Evolutionary conservation across 2,797 vertebrate species (phyloP).

Genomic region (Geotria australis): DNA sequence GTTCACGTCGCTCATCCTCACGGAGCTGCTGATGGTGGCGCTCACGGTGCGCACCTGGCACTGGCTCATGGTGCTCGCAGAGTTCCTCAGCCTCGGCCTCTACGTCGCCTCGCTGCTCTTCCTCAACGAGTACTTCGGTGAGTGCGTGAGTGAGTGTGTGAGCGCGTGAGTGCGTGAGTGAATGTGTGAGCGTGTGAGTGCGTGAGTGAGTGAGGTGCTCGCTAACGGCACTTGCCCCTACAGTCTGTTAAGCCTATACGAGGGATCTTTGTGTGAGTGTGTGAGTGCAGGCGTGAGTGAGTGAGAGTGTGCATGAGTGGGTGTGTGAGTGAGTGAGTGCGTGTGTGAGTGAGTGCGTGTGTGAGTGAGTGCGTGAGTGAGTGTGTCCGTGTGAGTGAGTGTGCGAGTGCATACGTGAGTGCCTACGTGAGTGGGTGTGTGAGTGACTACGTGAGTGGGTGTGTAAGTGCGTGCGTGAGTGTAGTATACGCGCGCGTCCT

Average conservation of each 20-base stretch:
- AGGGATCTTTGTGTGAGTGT: accelerated
- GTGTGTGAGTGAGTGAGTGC: slow-evolving; percentile 13
- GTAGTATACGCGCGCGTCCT: no score
- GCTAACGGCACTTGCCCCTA: no score
- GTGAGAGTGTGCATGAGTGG: slow-evolving; percentile 2
- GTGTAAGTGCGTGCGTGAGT: background rate
- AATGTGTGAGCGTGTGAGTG: no score
- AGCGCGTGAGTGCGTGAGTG: background rate
- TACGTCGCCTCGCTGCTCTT: slow-evolving; percentile 84
- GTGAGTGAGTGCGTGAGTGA: slow-evolving; percentile 12
- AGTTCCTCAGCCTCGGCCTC: slow-evolving; percentile 72
- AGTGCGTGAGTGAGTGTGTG: slow-evolving; percentile 2
- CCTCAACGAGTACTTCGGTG: slow-evolving; percentile 86
- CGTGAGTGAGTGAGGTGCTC: background rate
- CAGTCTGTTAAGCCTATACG: background rate
- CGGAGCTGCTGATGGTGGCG: slow-evolving; percentile 91
- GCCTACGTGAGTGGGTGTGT: slow-evolving; percentile 14
- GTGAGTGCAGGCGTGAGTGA: background rate
- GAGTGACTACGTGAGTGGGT: slow-evolving; percentile 5
- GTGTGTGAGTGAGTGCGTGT: accelerated
- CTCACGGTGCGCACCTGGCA: slow-evolving; percentile 77
- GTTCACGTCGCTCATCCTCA: slow-evolving; percentile 73
- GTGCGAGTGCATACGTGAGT: background rate
- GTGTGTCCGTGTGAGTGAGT: slow-evolving; percentile 1
- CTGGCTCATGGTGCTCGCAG: slow-evolving; percentile 79